Percentiles rank a stretch among this genome's conserved stretches.
phyloP scores from a whole-genome alignment of 2,888 invertebrate species.

The Oscheius myriophilus region DNA sequence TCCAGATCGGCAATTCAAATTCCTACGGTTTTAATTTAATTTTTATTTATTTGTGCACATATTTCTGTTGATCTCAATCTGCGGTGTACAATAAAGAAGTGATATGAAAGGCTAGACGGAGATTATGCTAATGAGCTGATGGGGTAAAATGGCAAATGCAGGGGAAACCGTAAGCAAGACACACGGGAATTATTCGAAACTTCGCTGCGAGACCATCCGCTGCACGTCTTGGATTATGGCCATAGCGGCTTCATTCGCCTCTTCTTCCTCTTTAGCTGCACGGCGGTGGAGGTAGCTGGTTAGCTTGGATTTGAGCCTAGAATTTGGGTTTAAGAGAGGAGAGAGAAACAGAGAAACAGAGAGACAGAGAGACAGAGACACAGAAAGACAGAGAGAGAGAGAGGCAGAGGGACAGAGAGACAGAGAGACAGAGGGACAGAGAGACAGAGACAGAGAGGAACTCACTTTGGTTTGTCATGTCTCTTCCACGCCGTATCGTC shows the following conservation, averaged over 20 bases:
- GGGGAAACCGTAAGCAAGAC: too few relatives aligned
- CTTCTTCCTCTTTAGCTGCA: constrained; percentile 80
- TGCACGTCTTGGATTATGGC: constrained; percentile 96
- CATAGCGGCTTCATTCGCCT: constrained; percentile 95
- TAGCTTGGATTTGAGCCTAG: constrained; percentile 15
- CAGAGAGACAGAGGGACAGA: too few relatives aligned
- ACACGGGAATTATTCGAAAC: constrained; percentile 11
- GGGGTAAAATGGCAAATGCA: too few relatives aligned
- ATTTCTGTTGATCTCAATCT: constrained; percentile 12
- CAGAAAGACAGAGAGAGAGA: too few relatives aligned
- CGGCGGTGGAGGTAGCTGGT: constrained; percentile 44
- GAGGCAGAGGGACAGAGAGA: too few relatives aligned
- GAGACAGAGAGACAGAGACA: too few relatives aligned
- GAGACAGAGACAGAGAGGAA: too few relatives aligned
- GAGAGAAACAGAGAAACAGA: too few relatives aligned
- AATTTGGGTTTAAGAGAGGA: not conserved
- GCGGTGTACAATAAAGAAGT: not conserved
- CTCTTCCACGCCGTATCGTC: constrained; percentile 11
- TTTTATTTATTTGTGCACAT: too few relatives aligned
- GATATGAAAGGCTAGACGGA: not conserved
- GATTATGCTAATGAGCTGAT: too few relatives aligned
- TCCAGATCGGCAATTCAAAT: constrained; percentile 2
- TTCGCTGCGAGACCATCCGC: constrained; percentile 75
- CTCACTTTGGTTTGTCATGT: too few relatives aligned
- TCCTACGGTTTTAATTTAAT: constrained; percentile 6